Percentiles rank a stretch among this genome's conserved stretches.
Conservation (phyloP, 2,888 invertebrate species). For the Amiota minor region DNA sequence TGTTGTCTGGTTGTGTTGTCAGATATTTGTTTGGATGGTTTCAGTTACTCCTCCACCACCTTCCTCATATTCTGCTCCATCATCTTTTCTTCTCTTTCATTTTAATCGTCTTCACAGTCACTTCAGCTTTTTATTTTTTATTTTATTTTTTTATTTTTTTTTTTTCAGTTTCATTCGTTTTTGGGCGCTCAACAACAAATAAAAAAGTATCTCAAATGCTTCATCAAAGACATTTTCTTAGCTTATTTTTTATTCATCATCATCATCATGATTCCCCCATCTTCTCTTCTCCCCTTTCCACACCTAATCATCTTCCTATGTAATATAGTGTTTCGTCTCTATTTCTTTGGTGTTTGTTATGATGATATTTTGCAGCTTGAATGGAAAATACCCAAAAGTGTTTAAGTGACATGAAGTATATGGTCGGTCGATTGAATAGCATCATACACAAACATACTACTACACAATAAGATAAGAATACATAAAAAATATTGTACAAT, state of each 20-base stretch:
- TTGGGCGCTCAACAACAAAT: background rate
- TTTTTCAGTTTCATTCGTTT: constrained; percentile 8
- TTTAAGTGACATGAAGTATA: constrained; percentile 29
- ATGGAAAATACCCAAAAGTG: constrained; percentile 45
- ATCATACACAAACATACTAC: background rate
- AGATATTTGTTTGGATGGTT: constrained; percentile 20
- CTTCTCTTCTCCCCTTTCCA: background rate
- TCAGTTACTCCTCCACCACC: background rate
- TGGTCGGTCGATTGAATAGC: background rate
- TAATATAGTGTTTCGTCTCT: too few relatives aligned
- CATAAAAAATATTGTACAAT: constrained; percentile 1
- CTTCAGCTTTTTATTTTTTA: background rate
- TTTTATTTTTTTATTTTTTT: constrained; percentile 5
- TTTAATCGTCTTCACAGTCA: background rate
- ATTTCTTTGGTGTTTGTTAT: constrained; percentile 11
- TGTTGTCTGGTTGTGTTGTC: background rate
- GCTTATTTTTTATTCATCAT: background rate
- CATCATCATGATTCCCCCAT: background rate
- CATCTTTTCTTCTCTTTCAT: background rate
- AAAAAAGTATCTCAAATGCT: constrained; percentile 25
- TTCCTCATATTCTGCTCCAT: background rate
- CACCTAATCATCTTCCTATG: constrained; percentile 1
- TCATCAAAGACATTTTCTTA: constrained; percentile 1
- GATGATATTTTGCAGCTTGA: constrained; percentile 51
- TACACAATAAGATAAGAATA: background rate